Base-by-base conservation (phyloP, 2,797 vertebrate genomes). In the Florisuga fusca region DNA sequence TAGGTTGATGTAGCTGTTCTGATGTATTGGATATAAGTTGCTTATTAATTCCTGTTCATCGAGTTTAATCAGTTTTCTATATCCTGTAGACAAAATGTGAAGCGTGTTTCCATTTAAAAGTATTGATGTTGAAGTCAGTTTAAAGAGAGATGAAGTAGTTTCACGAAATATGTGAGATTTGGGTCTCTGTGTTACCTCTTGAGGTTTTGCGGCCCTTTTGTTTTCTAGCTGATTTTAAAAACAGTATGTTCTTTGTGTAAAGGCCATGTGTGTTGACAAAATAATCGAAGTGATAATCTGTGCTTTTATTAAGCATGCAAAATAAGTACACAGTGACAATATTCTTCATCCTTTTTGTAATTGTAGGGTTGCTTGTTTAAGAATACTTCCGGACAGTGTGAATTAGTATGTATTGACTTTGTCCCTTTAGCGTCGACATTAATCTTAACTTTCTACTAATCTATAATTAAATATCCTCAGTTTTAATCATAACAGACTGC, bases 51-150 rank as follows among this genome's bases (percentile, higher is more conserved):
- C 57, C 61, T 83, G 55, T 90, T 92, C 66, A 85, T 63, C 86
- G 87, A 72, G 38, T 78, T 89, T 94, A 90, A 92, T 95, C 83
- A 92, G 81, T 92, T 95, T 96, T 87, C 93, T 79, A 80, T 96
- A 90, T 58, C 62, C 58, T 89, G 73, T 78, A 87, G 64, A 84
- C 75, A 73, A 87, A 91, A 92, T 86, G 12, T 87, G 94, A 88
- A 94, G 34, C 58, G 41, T 78, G 74, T 97, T 96, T 82, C 57
- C 91, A 34, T 95, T 96, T 94, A 76, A 78, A 95, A 87, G 51
- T 90, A 62, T 66, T 71, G 84, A 89, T 91, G 72, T 45, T 84
- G 62, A 64, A 84, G 87, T 80, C 7, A 4, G 67, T 91, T 53
- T 51, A 36, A 89, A 74, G 79, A 51, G 78, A 43, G 54, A 69